phyloP scores from a whole-genome alignment of 2,888 invertebrate genomes.

The Lithosia quadra region DNA sequence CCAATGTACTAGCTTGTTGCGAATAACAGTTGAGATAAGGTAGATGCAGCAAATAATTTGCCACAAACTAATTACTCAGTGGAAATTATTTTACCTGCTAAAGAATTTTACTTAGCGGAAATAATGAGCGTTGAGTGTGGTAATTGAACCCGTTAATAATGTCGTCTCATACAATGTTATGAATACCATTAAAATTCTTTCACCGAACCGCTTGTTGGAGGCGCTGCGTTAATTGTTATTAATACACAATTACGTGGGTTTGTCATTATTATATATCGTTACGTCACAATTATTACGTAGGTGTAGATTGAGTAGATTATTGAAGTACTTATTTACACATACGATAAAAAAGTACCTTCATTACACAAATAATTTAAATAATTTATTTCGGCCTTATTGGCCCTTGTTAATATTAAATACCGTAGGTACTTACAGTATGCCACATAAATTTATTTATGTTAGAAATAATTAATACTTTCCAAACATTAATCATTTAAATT shows the following conservation, averaged over 20 bases:
- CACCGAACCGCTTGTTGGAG: constrained; percentile 7
- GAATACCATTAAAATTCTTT: constrained; percentile 22
- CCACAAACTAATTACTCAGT: neutral
- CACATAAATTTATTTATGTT: neutral
- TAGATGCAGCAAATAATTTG: neutral
- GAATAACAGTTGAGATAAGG: neutral
- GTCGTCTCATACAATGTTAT: constrained; percentile 18
- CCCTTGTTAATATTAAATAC: too few species aligned
- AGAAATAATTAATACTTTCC: neutral
- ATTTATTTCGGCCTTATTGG: too few species aligned
- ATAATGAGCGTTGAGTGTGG: constrained; percentile 20
- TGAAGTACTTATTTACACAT: neutral
- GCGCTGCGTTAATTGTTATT: constrained; percentile 8
- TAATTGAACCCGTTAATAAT: constrained; percentile 13
- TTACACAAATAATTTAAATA: neutral
- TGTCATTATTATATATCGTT: constrained; percentile 9
- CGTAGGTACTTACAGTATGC: neutral
- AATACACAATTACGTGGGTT: constrained; percentile 10
- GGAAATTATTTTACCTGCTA: constrained; percentile 2
- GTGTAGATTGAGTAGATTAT: too few species aligned
- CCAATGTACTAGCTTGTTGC: too few species aligned
- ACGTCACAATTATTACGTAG: constrained; percentile 7
- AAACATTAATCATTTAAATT: neutral
- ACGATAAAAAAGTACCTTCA: neutral
- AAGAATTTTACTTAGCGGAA: constrained; percentile 23